Evolutionary conservation across 2,888 invertebrate genomes (phyloP).

Genomic region (Helicoverpa assulta): DNA sequence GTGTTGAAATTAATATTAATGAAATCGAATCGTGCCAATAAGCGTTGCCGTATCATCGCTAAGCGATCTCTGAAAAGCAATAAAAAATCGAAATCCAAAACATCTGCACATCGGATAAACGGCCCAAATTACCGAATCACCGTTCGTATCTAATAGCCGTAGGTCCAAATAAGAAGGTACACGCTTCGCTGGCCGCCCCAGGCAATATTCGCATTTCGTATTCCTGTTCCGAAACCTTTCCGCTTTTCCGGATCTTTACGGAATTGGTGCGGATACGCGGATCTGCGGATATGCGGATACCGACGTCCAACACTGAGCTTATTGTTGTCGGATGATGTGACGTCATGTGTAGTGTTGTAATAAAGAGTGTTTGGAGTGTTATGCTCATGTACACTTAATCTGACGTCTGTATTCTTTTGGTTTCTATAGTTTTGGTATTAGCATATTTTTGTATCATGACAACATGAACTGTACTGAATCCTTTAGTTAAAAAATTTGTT

Average conservation of each 20-base stretch:
- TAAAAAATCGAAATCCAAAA: conserved; percentile 33
- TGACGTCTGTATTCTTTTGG: not conserved
- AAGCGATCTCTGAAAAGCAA: conserved; percentile 10
- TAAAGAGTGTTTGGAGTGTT: conserved; percentile 7
- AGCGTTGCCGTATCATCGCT: not conserved
- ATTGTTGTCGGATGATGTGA: conserved; percentile 33
- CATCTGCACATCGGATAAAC: conserved; percentile 42
- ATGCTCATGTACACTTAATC: not conserved
- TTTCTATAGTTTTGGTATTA: too few relatives aligned
- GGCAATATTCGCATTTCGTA: conserved; percentile 77
- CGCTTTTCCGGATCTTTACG: conserved; percentile 63
- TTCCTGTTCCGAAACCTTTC: conserved; percentile 69
- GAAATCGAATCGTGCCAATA: not conserved
- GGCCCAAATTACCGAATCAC: conserved; percentile 63
- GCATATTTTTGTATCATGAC: too few relatives aligned
- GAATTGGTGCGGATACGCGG: conserved; percentile 60
- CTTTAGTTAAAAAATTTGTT: too few relatives aligned
- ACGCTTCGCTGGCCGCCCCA: conserved; percentile 58
- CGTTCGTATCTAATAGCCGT: conserved; percentile 71
- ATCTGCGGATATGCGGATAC: conserved; percentile 56
- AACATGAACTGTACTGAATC: too few relatives aligned
- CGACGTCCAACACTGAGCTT: conserved; percentile 25
- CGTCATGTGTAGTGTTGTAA: conserved; percentile 6
- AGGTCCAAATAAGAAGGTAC: conserved; percentile 71
- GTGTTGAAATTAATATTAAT: too few relatives aligned